phyloP scores from a whole-genome alignment of 2,113 vertebrate genomes.

The Talpa occidentalis region DNA sequence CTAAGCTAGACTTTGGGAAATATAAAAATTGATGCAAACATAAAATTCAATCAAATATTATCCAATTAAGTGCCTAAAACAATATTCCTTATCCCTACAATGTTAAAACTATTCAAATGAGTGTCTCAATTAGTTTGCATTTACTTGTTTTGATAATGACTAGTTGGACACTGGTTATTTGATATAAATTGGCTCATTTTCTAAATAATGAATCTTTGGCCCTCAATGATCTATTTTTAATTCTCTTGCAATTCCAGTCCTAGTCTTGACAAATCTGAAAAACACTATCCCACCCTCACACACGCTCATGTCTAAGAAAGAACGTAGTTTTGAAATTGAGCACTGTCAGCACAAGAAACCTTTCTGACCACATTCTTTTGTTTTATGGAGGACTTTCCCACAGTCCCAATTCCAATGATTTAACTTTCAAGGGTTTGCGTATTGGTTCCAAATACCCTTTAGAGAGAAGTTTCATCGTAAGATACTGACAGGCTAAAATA shows the following conservation, averaged over 20 bases:
- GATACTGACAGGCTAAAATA: background rate
- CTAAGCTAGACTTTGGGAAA: background rate
- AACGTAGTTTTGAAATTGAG: slow-evolving; percentile 18
- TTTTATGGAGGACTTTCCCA: slow-evolving; percentile 6
- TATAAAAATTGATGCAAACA: background rate
- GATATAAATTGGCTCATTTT: slow-evolving; percentile 25
- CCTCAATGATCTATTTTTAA: background rate
- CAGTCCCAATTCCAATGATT: background rate
- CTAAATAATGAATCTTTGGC: slow-evolving; percentile 21
- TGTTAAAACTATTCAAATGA: background rate
- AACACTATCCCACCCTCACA: background rate
- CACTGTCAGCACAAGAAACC: background rate
- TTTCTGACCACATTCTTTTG: background rate
- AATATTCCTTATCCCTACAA: background rate
- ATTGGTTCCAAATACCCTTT: background rate
- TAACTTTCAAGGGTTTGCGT: background rate
- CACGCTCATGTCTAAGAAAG: background rate
- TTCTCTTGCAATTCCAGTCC: background rate
- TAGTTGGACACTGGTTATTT: background rate
- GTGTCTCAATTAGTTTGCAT: slow-evolving; percentile 30
- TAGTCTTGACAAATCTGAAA: background rate
- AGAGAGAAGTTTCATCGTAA: background rate
- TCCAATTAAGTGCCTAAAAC: background rate
- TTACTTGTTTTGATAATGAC: background rate
- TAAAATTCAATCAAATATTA: slow-evolving; percentile 32